Evolutionary conservation across 1,140 invertebrate genomes (phyloP).

Genomic region (Camponotus floridanus): DNA sequence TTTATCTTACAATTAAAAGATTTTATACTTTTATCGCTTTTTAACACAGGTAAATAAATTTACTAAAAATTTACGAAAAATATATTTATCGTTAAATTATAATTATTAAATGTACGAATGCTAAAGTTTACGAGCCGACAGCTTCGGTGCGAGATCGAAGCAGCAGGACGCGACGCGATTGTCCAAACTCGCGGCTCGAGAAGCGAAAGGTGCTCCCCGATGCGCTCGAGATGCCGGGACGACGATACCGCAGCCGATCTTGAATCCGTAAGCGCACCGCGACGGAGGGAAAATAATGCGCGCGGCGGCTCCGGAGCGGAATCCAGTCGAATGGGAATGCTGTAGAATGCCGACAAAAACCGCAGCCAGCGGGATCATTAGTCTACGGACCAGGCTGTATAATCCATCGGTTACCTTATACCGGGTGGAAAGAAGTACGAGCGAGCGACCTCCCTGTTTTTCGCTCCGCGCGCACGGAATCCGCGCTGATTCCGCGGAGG

Average conservation of each 20-base stretch:
- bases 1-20: no score
- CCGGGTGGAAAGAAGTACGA: slow-evolving; percentile 67
- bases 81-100: no score
- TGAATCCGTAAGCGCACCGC: slow-evolving; percentile 27
- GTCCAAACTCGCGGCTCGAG: no score
- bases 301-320: slow-evolving; percentile 74
- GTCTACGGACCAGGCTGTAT: slow-evolving; percentile 82
- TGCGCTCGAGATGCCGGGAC: not conserved
- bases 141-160: no score
- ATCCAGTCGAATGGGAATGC: slow-evolving; percentile 86
- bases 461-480: slow-evolving; percentile 11
- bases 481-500: not conserved
- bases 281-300: slow-evolving; percentile 78
- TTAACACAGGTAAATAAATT: no score
- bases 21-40: no score
- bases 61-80: no score
- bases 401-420: slow-evolving; percentile 76
- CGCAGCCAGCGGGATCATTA: slow-evolving; percentile 85
- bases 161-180: no score
- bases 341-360: slow-evolving; percentile 86
- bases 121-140: no score
- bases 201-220: no score
- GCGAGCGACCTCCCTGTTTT: slow-evolving; percentile 47
- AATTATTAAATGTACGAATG: no score
- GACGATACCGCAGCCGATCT: slow-evolving; percentile 23